Evolutionary conservation across 2,113 vertebrate species (phyloP), one percentile per base, ranked within the genome.

Genomic region (Empidonax traillii): DNA sequence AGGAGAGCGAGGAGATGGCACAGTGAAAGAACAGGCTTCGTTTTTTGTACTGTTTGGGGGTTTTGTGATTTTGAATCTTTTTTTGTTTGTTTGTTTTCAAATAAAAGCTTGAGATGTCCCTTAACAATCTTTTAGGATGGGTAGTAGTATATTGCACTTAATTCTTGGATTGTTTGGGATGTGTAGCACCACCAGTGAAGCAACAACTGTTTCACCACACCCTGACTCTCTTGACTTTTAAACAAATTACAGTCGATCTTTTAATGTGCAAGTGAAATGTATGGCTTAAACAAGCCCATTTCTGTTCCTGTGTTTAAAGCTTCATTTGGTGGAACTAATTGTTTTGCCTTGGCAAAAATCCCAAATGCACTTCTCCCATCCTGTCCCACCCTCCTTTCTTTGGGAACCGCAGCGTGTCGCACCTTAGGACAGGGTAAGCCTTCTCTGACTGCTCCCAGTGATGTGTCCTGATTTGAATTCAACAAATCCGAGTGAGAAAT

Each of bases 381-480:
- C 61, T 66, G 0, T 71, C 31, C 43, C 52, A 4, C 47, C 7
- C 10, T 62, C 67, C 68, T 84, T 77, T 41, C 55, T 30, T 47
- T 25, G 37, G 58, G 68, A 68, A 7, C 10, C 4, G 5, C 76
- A 37, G 37, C 0, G 0, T 18, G 6, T 15, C 14, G 24, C 52
- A 19, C 44, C 68, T 72, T 39, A 22, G 67, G 69, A 19, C 15
- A 33, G 35, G 47, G 31, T 52, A 20, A 52, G 21, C 65, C 1
- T 1, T 18, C 52, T 49, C 27, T 2, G 8, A 12, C 18, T 0
- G 3, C 44, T 55, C 46, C 3, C 1, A 6, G 21, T 3, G 3
- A 1, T n/a, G 65, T 61, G 21, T 72, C 44, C 52, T 73, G 77
- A 16, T 44, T 30, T 58, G 20, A 68, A 37, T 63, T 58, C 21